Evolutionary conservation across 1,140 invertebrate species (phyloP), one percentile per base, ranked within the genome.

Genomic region (Macrosteles quadrilineatus): DNA sequence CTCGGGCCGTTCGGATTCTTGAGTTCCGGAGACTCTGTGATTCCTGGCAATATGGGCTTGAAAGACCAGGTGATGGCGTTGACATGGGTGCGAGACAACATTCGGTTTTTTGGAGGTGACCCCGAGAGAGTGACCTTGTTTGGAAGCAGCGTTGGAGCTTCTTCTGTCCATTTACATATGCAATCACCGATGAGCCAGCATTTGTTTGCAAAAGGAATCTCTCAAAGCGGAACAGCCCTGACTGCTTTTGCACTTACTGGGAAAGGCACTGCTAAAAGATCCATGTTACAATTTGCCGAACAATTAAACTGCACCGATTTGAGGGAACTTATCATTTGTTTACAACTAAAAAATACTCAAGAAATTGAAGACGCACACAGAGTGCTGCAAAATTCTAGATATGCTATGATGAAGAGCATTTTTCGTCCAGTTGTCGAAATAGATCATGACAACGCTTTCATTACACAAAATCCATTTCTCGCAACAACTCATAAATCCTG

Each of bases 1-100:
- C 68, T 84, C 1, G 81, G 79, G 14, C 64, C 72, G 17, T 69
- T 43, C 72, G 75, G 75, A 0, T 76, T 75, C 53, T 30, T 76
- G 12, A 76, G 73, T 45, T 72, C 71, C 1, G 73, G 63, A 21
- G 71, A 74, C 32, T 63, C 62, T 11, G 40, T 27, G 2, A 50
- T 72, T 14, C 72, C 75, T 0, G 72, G 72, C 0, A 76, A 76
- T 40, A 68, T 50, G 23, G 75, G 73, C 12, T 21, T 76, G 45
- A 73, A 75, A 64, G 75, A 76, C 63, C 66, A 69, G 27, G 66
- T 71, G 12, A 43, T 64, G 50, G 74, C 73, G 2, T 53, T 75
- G 3, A 53, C 63, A 17, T 75, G 75, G 75, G 71, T 76, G 19
- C 67, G 65, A 23, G 30, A 72, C 0, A 73, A 76, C 45, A 75